Base-by-base conservation (phyloP, 2,113 vertebrate genomes). In the Brachyistius frenatus region DNA sequence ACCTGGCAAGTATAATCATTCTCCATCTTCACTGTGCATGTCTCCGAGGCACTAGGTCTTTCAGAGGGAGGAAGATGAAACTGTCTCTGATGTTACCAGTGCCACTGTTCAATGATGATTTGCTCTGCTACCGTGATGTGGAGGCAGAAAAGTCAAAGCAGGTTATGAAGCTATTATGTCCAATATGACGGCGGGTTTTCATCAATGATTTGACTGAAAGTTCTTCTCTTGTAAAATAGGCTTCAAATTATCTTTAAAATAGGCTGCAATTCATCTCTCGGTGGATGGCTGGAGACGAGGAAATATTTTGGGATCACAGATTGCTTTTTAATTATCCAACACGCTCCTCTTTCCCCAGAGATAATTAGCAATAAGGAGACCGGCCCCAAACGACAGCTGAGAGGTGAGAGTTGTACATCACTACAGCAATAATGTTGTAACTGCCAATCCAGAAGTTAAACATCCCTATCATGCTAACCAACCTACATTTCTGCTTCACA, bases 251-350 rank as follows among this genome's bases (percentile, higher is more conserved):
- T 55, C 14, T 73, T 85, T 54, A 83, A 88, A 91, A 76, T 83
- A 46, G 73, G 39, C 69, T 16, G 58, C 5, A 55, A n/a, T 65
- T 69, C 68, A 66, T 85, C 76, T 69, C 49, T 60, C 72, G 33
- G 63, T 53, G 73, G 61, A 64, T 78, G 76, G 75, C 47, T 80
- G 30, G 49, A 76, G 55, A 75, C 41, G 53, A 67, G 67, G 71
- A 90, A 82, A 92, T 89, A 88, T 88, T 91, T 88, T 79, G 53
- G 77, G 83, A 83, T 66, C 79, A 82, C 80, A 88, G 86, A 92
- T 91, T 90, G 89, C 80, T 79, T 91, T 94, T 89, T 91, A 93
- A 93, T 94, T 84, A 86, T 80, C 78, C 86, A 85, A 84, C 82
- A 56, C 78, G 84, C 63, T 71, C 72, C 70, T 83, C 66, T 70